Evolutionary conservation across 2,888 invertebrate genomes (phyloP).

Genomic region (Bugulina stolonifera): DNA sequence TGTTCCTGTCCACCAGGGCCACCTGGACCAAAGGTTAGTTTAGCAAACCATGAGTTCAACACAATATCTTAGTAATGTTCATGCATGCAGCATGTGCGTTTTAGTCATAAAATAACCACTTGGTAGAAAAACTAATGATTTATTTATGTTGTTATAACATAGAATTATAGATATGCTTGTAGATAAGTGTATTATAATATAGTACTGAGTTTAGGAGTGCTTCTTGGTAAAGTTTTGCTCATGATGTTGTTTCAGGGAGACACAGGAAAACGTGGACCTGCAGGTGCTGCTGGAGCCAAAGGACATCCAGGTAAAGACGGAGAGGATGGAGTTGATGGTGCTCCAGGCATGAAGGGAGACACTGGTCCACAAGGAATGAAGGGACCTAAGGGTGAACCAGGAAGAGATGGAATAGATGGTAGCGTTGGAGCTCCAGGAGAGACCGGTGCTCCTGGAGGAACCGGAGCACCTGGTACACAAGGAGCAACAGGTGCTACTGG

Average conservation of each 20-base stretch:
- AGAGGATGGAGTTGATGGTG: not conserved
- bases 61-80: too few species aligned
- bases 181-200: too few species aligned
- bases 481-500: not conserved
- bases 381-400: slow-evolving; percentile 2
- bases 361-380: not conserved
- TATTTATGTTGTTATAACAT: too few species aligned
- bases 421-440: not conserved
- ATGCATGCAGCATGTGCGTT: too few species aligned
- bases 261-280: not conserved
- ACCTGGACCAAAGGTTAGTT: slow-evolving; percentile 7
- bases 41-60: too few species aligned
- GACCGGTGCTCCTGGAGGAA: not conserved
- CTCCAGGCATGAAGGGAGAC: not conserved
- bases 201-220: too few species aligned
- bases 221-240: too few species aligned
- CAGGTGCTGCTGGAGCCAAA: not conserved
- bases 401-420: not conserved
- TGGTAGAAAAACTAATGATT: too few species aligned
- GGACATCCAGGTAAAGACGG: not conserved
- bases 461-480: not conserved
- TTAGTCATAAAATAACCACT: too few species aligned
- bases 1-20: not conserved
- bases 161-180: too few species aligned
- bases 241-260: too few species aligned